Base-by-base conservation (phyloP, 2,113 vertebrate species). In the Phalacrocorax carbo region DNA sequence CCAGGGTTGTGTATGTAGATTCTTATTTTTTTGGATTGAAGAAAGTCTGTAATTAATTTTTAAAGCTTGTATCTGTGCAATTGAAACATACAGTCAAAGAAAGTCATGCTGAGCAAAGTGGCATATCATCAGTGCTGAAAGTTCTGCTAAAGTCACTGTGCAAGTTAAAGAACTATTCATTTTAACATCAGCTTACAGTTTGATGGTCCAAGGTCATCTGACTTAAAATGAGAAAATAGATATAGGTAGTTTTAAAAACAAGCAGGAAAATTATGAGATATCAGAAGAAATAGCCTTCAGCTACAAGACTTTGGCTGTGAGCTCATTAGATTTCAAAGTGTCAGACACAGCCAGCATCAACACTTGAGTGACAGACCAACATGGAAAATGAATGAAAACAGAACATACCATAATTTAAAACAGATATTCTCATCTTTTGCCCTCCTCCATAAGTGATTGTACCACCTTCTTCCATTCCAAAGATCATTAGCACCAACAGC, bases 141-240 rank as follows among this genome's bases (percentile, higher is more conserved):
- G 30, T 60, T 90, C 52, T 69, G 55, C 68, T 52, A 68, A 78
- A 90, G 30, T 62, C 71, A 73, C 15, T 36, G 49, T 60, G 32
- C 18, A 55, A 88, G 38, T 58, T 44, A 89, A 81, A 85, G 38
- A 27, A 64, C 18, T 72, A 82, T 88, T 82, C 23, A 61, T 81
- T 86, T 88, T 81, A 83, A 52, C 17, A 81, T 71, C 25, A 91
- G 51, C 34, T 83, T 78, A 75, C 8, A 70, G 10, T 68, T 54
- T 80, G 55, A 77, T 80, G 55, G 54, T 70, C 44, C 48, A 61
- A 88, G 64, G 65, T 64, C 38, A 91, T 86, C 66, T 80, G 38
- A 66, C 49, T 30, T 68, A 60, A 93, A 93, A 87, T 89, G 68
- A 85, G 81, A 92, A 93, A 93, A 82, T 49, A 93, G n/a, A 71